phyloP scores from a whole-genome alignment of 1,140 invertebrate species.

The Limonius californicus region DNA sequence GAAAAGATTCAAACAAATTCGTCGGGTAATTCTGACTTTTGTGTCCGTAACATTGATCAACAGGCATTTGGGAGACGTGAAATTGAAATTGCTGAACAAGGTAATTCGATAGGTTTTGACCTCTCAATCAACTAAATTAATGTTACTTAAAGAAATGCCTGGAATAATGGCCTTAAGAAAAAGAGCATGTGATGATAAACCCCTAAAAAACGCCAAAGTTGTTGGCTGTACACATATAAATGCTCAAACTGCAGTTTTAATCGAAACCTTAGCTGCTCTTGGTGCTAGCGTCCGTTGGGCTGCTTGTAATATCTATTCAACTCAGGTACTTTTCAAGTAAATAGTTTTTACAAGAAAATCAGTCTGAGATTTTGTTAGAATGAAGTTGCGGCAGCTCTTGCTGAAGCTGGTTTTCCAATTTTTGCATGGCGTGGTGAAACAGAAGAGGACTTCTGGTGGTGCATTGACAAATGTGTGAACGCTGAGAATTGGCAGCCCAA shows the following conservation, averaged over 20 bases:
- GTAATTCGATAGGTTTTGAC: slow-evolving; percentile 47
- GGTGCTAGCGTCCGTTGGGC: slow-evolving; percentile 93
- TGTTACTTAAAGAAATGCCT: slow-evolving; percentile 77
- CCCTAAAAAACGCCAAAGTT: slow-evolving; percentile 92
- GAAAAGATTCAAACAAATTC: slow-evolving; percentile 83
- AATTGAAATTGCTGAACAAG: slow-evolving; percentile 98
- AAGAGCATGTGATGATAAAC: slow-evolving; percentile 88
- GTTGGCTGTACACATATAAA: slow-evolving; percentile 98
- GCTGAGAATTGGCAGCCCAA: slow-evolving; percentile 96
- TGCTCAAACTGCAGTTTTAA: slow-evolving; percentile 94
- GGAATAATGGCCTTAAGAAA: slow-evolving; percentile 93
- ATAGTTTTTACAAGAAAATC: not conserved
- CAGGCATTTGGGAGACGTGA: slow-evolving; percentile 91
- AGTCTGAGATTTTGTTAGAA: slow-evolving; percentile 60
- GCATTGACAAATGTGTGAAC: slow-evolving; percentile 91
- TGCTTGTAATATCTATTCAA: slow-evolving; percentile 98
- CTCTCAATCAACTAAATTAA: too few species aligned
- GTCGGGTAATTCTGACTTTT: slow-evolving; percentile 80
- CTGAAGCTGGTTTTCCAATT: slow-evolving; percentile 82
- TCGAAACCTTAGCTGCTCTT: slow-evolving; percentile 86
- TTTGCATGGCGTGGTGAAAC: slow-evolving; percentile 96
- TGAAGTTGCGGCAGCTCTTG: slow-evolving; percentile 94
- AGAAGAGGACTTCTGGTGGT: slow-evolving; percentile 99
- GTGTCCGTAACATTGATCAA: slow-evolving; percentile 87
- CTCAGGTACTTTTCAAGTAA: slow-evolving; percentile 60